A percentile compares a stretch with the other conserved stretches of the same genome.
Conservation (phyloP, 2,888 invertebrate genomes). For the Nemurella pictetii region DNA sequence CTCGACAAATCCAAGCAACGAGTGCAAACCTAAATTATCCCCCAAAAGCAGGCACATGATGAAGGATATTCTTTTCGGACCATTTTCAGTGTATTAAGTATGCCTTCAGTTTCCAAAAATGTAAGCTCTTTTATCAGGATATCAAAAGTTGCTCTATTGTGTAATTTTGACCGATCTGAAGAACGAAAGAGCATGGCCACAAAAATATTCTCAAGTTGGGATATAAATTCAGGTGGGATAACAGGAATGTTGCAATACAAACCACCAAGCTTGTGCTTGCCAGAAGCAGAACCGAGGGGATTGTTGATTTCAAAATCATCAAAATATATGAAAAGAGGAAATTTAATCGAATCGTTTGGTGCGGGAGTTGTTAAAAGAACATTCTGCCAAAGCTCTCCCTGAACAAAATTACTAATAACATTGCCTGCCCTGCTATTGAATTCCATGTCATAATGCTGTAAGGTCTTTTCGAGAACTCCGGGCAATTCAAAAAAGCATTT, state of each 20-base stretch:
- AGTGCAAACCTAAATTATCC: conserved; percentile 42
- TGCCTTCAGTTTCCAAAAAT: conserved; percentile 36
- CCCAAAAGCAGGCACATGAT: conserved; percentile 38
- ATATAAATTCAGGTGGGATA: conserved; percentile 36
- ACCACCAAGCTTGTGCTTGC: conserved; percentile 36
- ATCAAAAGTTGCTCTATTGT: conserved; percentile 33
- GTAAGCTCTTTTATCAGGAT: conserved; percentile 41
- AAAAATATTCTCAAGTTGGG: conserved; percentile 34
- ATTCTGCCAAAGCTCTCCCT: conserved; percentile 7
- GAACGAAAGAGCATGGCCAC: conserved; percentile 21
- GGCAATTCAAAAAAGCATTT: conserved; percentile 23
- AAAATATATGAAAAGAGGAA: conserved; percentile 24
- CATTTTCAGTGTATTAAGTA: not conserved
- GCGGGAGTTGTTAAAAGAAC: too few relatives aligned
- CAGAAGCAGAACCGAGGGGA: conserved; percentile 33
- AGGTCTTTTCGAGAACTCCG: not conserved
- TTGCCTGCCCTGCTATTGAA: not conserved
- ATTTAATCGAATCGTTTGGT: too few relatives aligned
- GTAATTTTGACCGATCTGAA: conserved; percentile 33
- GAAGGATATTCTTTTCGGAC: conserved; percentile 37
- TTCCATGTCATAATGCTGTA: not conserved
- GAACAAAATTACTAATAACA: conserved; percentile 21
- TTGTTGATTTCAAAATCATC: conserved; percentile 24
- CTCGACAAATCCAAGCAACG: conserved; percentile 39
- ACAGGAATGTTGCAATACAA: conserved; percentile 37